Base-by-base conservation (phyloP, 2,797 vertebrate species). In the Scolopax bukidnonensis region DNA sequence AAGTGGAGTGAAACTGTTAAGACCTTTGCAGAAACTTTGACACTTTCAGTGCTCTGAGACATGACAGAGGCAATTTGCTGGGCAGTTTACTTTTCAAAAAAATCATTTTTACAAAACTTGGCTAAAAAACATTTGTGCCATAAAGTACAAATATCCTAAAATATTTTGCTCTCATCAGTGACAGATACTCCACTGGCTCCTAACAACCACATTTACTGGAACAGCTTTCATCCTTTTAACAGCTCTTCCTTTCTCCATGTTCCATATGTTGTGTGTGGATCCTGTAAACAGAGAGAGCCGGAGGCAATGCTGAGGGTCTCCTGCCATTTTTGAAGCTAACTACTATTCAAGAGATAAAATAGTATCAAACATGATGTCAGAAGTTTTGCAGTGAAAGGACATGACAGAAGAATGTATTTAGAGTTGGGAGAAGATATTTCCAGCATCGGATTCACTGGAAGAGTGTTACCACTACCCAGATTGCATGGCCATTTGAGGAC, bases 181-280 rank as follows among this genome's bases (percentile, higher is more conserved):
- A 68, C 85, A 94, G 84, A 95, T 88, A 95, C 48, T 87, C 87
- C 70, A 83, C 54, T 73, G 77, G 71, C 68, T 96, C 45, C 53
- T 82, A 93, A 90, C 76, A 67, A 83, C 84, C 78, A 65, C 87
- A 91, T 87, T 96, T 85, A 88, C 71, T 94, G 85, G 61, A 96
- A 92, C 90, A 95, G 89, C 91, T 96, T 95, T 95, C 92, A 90
- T 94, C 71, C 82, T 93, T 87, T 90, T 74, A 92, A 95, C 84
- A 95, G 84, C 76, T 90, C 89, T 96, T 89, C 78, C 75, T 85
- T 95, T 96, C 90, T 87, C 87, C 89, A 64, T 92, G 68, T 78
- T 67, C 95, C 96, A 94, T 97, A 96, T 97, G 94, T 91, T 93
- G 87, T 74, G 71, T 61, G 71, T 6, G 15, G 78, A 93, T 89